Percentiles rank a stretch among this genome's conserved stretches.
Evolutionary conservation across 2,888 invertebrate genomes (phyloP).

Genomic region (Dynastes tityus): DNA sequence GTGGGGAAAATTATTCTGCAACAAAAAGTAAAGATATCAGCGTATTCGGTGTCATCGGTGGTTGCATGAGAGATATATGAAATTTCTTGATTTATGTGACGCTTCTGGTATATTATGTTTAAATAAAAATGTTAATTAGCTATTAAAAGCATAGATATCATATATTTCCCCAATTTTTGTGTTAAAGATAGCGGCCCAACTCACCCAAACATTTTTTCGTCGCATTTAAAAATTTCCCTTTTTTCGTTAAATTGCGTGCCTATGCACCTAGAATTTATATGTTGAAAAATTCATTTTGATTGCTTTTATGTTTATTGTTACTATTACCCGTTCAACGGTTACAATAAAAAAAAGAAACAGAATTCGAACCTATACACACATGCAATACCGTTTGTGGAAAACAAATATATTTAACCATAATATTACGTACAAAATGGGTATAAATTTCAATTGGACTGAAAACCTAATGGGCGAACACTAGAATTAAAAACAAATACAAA

Average conservation of each 20-base stretch:
- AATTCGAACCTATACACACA: not conserved
- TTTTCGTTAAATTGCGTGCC: not conserved
- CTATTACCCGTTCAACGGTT: not conserved
- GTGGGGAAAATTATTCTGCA: no score
- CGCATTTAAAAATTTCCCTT: no score
- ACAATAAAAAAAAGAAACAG: not conserved
- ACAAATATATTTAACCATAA: constrained; percentile 30
- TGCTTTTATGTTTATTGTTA: constrained; percentile 1
- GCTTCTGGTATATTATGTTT: no score
- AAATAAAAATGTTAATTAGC: no score
- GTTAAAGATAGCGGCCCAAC: no score
- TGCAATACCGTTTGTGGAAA: not conserved
- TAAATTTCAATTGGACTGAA: constrained; percentile 29
- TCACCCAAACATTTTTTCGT: no score
- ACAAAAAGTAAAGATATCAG: no score
- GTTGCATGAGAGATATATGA: no score
- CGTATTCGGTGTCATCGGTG: no score
- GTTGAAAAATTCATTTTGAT: not conserved
- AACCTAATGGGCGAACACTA: constrained; percentile 21
- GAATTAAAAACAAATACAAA: constrained; percentile 38
- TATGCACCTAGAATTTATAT: not conserved
- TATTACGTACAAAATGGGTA: constrained; percentile 5
- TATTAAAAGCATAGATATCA: no score
- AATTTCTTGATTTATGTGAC: no score
- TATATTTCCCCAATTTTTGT: no score